Percentiles rank a stretch among this genome's conserved stretches.
These are phyloP conservation scores for Paragorgia papillata DNA, from an alignment of 92 coral and sea anemone species.

Conservation along the genomic window DNA sequence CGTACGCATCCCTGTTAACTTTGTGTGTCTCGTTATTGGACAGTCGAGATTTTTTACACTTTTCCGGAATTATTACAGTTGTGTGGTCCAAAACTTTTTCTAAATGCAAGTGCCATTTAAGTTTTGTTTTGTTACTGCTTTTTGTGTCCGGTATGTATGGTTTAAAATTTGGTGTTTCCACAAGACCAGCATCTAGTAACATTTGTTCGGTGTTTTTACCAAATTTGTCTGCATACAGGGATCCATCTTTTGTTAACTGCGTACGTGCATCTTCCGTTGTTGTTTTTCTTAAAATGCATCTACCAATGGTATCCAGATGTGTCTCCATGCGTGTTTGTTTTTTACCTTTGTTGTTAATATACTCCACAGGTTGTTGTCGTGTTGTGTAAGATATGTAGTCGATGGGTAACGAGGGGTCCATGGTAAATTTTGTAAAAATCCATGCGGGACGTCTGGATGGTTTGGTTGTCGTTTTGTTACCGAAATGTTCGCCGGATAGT, in stretches of 20 bases:
- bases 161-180: not conserved
- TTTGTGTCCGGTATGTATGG: not conserved
- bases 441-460: too few species aligned
- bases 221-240: not conserved
- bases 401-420: slow-evolving; percentile 29
- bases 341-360: not conserved
- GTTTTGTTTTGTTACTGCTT: too few species aligned
- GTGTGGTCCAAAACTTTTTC: too few species aligned
- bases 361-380: too few species aligned
- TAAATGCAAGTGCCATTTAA: too few species aligned
- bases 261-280: not conserved
- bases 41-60: too few species aligned
- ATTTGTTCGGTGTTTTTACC: too few species aligned
- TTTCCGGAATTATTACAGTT: too few species aligned
- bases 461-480: not conserved
- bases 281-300: not conserved
- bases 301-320: too few species aligned
- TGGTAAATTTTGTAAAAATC: slow-evolving; percentile 37
- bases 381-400: not conserved
- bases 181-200: not conserved
- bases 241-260: not conserved
- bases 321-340: not conserved
- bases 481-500: slow-evolving; percentile 11
- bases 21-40: too few species aligned
- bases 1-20: too few species aligned